A percentile compares a stretch with the other conserved stretches of the same genome.
Evolutionary conservation across 2,797 vertebrate genomes (phyloP).

Genomic region (Anguilla megastoma): DNA sequence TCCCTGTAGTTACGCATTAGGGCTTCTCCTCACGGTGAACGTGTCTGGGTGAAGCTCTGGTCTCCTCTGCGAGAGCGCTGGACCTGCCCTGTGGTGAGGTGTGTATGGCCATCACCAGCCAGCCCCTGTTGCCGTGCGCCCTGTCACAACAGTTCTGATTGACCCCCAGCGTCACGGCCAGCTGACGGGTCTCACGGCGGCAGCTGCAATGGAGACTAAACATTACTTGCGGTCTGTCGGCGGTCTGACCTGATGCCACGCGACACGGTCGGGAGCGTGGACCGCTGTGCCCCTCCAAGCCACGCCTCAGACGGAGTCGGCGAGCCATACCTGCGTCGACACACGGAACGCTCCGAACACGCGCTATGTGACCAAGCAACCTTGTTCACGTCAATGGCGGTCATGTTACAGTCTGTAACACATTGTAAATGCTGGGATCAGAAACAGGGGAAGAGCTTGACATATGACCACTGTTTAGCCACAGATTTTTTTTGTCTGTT

Average conservation of each 20-base stretch:
- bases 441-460: neutral
- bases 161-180: constrained; percentile 49
- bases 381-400: constrained; percentile 70
- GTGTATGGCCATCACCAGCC: neutral
- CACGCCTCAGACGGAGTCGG: constrained; percentile 55
- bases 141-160: constrained; percentile 55
- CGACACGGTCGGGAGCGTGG: constrained; percentile 71
- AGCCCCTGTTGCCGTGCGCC: neutral
- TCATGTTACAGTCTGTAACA: constrained; percentile 53
- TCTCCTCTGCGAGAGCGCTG: neutral
- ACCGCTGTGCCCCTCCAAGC: constrained; percentile 51
- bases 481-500: constrained; percentile 14
- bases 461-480: constrained; percentile 24
- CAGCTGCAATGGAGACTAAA: constrained; percentile 55
- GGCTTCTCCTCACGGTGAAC: neutral
- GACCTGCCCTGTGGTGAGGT: neutral
- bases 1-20: neutral
- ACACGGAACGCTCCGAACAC: constrained; percentile 57
- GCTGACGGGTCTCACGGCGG: constrained; percentile 41
- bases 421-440: neutral
- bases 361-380: constrained; percentile 67
- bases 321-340: constrained; percentile 62
- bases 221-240: constrained; percentile 36
- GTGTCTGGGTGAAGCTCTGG: neutral
- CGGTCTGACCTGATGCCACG: constrained; percentile 68